Evolutionary conservation across 64 coral and sea anemone species (phyloP).

Genomic region (Montipora cactus): DNA sequence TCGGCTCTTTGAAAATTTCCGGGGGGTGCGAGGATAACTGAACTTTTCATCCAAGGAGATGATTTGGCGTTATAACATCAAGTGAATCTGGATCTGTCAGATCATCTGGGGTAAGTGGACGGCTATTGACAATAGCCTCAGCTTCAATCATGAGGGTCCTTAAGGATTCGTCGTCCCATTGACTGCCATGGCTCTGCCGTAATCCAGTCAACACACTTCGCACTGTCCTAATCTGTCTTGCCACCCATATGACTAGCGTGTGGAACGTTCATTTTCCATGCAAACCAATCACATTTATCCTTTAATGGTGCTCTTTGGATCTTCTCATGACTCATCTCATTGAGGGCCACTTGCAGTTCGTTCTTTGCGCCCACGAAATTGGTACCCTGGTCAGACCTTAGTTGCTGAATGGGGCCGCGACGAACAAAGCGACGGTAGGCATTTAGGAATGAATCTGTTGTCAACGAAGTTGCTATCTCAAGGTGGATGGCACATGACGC

Average conservation of each 20-base stretch:
- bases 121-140: background rate
- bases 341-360: background rate
- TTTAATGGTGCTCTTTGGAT: background rate
- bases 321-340: constrained; percentile 10
- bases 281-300: background rate
- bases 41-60: background rate
- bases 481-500: background rate
- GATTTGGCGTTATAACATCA: background rate
- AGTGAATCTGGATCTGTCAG: background rate
- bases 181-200: background rate
- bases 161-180: background rate
- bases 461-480: background rate
- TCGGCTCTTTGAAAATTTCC: background rate
- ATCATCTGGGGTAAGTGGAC: background rate
- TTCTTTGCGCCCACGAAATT: background rate
- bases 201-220: background rate
- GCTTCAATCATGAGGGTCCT: background rate
- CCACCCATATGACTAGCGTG: background rate
- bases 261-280: background rate
- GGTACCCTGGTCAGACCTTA: background rate
- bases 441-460: background rate
- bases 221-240: background rate
- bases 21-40: background rate
- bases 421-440: background rate
- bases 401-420: background rate